Evolutionary conservation across 2,113 vertebrate genomes (phyloP).

Genomic region (Brienomyrus longianalis): DNA sequence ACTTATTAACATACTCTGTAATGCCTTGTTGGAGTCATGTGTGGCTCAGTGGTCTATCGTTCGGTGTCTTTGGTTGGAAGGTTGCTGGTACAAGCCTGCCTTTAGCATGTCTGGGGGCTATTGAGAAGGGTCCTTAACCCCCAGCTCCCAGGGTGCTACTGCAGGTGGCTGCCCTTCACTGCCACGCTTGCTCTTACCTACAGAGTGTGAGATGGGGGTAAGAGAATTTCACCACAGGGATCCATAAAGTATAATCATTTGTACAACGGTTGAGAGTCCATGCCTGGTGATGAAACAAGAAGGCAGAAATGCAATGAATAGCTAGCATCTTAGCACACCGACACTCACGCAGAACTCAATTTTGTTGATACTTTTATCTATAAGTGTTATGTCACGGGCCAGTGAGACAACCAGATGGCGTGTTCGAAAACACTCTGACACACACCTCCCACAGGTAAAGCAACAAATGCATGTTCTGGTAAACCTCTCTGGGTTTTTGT

Average conservation of each 20-base stretch:
- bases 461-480: neutral
- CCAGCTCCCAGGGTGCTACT: neutral
- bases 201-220: neutral
- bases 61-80: neutral
- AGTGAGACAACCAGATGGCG: neutral
- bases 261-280: neutral
- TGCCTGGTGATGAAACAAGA: neutral
- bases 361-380: neutral
- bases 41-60: neutral
- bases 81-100: neutral
- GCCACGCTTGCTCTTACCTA: neutral
- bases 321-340: neutral
- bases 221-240: neutral
- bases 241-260: neutral
- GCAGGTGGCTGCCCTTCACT: neutral
- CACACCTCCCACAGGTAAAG: neutral
- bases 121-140: neutral
- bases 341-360: neutral
- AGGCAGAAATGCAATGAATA: neutral
- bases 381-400: neutral
- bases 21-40: neutral
- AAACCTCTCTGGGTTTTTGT: neutral
- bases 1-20: neutral
- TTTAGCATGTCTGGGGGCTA: neutral
- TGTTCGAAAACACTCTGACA: neutral